phyloP scores from a whole-genome alignment of 2,888 invertebrate genomes.

The Brachyptera putata region DNA sequence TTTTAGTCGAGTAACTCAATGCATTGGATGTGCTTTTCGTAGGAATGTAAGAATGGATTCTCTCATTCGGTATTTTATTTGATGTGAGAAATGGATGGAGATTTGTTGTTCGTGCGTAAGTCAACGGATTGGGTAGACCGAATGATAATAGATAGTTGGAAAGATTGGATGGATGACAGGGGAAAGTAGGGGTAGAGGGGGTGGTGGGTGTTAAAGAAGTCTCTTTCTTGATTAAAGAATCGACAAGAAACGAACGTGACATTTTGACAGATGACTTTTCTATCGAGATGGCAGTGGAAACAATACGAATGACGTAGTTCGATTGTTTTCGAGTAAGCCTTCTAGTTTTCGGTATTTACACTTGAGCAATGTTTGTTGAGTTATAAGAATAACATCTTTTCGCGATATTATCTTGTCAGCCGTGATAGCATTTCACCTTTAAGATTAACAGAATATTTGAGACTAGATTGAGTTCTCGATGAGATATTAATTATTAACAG shows the following conservation, averaged over 20 bases:
- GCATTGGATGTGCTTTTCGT: background rate
- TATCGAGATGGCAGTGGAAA: too few relatives aligned
- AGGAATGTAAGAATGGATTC: background rate
- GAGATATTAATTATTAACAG: too few relatives aligned
- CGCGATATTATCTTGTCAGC: too few relatives aligned
- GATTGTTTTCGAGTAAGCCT: too few relatives aligned
- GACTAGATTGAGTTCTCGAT: too few relatives aligned
- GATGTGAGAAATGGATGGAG: background rate
- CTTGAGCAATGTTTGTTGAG: too few relatives aligned
- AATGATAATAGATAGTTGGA: constrained; percentile 26
- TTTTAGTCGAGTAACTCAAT: background rate
- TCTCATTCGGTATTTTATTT: background rate
- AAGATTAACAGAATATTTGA: too few relatives aligned
- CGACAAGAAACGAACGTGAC: constrained; percentile 79
- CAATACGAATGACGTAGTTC: too few relatives aligned
- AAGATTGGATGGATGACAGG: constrained; percentile 37
- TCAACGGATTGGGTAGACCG: constrained; percentile 1
- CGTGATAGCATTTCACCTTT: too few relatives aligned
- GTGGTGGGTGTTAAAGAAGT: constrained; percentile 48
- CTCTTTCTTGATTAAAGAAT: constrained; percentile 67
- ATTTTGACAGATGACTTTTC: constrained; percentile 51
- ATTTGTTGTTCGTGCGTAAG: background rate
- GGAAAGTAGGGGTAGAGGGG: constrained; percentile 31
- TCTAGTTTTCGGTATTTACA: too few relatives aligned
- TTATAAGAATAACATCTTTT: too few relatives aligned